Evolutionary conservation across 2,113 vertebrate species (phyloP).

Genomic region (Sinosuthora webbiana): DNA sequence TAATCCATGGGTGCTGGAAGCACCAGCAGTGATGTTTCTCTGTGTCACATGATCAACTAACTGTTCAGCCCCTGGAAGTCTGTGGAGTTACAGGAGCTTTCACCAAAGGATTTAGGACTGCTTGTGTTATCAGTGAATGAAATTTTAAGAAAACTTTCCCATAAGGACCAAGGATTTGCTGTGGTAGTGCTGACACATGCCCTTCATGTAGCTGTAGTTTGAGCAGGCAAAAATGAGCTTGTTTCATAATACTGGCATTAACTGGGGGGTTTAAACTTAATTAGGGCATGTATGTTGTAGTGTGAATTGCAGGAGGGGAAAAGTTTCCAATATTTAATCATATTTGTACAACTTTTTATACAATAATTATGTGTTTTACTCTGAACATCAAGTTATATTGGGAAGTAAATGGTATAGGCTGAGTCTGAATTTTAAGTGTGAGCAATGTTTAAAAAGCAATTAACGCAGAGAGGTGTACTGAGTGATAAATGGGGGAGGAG

Average conservation of each 20-base stretch:
- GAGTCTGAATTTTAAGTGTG: slow-evolving; percentile 42
- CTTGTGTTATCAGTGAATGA: not conserved
- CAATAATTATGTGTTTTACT: slow-evolving; percentile 37
- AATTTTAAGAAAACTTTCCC: not conserved
- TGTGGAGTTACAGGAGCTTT: not conserved
- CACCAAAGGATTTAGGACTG: not conserved
- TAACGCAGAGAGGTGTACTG: not conserved
- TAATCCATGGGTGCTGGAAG: not conserved
- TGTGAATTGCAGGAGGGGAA: not conserved
- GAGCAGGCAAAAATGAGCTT: not conserved
- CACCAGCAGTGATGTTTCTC: not conserved
- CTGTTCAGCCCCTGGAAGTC: not conserved
- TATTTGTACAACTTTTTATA: slow-evolving; percentile 39
- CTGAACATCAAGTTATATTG: slow-evolving; percentile 38
- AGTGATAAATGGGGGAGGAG: slow-evolving; percentile 24
- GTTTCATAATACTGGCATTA: not conserved
- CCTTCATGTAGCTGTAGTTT: not conserved
- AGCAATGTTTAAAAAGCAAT: slow-evolving; percentile 55
- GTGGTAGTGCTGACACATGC: not conserved
- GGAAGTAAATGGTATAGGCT: slow-evolving; percentile 22
- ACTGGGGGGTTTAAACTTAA: not conserved
- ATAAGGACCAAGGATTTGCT: not conserved
- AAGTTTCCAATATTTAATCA: slow-evolving; percentile 4
- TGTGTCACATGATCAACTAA: not conserved
- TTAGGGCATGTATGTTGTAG: not conserved